Evolutionary conservation across 1,140 invertebrate species (phyloP).

Genomic region (Bactericera cockerelli): DNA sequence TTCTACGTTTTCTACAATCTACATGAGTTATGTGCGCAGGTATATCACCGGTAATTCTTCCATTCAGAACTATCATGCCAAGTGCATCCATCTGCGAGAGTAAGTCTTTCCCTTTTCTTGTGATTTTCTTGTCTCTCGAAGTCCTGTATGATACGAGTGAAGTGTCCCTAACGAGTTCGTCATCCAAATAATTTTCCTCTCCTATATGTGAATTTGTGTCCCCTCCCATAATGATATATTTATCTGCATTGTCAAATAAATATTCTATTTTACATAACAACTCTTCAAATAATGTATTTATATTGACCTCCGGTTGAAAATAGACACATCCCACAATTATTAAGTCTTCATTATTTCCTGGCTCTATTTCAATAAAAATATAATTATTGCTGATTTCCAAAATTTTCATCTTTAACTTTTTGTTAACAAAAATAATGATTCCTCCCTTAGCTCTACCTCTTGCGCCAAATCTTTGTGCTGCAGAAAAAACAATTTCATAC

Average conservation of each 20-base stretch:
- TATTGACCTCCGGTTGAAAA: background rate
- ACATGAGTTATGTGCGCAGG: background rate
- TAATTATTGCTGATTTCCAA: background rate
- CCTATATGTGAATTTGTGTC: background rate
- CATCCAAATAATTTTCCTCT: background rate
- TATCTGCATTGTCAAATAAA: background rate
- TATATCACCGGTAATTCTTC: background rate
- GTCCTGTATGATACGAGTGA: background rate
- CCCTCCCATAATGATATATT: background rate
- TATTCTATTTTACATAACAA: background rate
- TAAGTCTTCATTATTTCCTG: background rate
- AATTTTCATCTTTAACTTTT: background rate
- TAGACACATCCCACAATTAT: background rate
- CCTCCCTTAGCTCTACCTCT: conserved; percentile 5
- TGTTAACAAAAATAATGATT: background rate
- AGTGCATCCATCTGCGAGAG: background rate
- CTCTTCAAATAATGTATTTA: background rate
- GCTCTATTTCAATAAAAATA: background rate
- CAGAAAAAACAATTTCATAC: background rate
- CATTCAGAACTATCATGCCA: conserved; percentile 2
- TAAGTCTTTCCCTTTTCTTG: background rate
- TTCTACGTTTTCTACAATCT: background rate
- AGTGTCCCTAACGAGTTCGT: background rate
- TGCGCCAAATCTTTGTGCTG: background rate
- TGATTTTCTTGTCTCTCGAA: background rate